Percentiles rank a stretch among this genome's conserved stretches.
These are phyloP conservation scores for Luperina nickerlii DNA, from an alignment of 2,888 invertebrate genomes.

Conservation along the genomic window DNA sequence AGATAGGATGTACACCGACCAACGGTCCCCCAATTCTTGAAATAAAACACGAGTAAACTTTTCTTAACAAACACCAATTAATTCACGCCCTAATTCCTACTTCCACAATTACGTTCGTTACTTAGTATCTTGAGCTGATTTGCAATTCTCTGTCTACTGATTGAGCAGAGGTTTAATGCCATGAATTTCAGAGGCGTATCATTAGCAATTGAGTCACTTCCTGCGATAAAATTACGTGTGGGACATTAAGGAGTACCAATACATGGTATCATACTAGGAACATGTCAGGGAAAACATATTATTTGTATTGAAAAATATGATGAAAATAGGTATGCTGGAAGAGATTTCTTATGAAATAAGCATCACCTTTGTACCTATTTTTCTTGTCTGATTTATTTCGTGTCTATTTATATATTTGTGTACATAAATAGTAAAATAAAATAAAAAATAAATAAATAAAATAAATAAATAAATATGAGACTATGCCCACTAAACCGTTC, in stretches of 20 bases:
- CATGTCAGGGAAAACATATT: too few species aligned
- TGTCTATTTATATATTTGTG: too few species aligned
- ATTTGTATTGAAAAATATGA: neutral
- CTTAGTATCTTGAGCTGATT: neutral
- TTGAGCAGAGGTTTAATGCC: neutral
- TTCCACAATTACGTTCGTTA: neutral
- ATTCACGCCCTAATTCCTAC: neutral
- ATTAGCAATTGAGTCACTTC: slow-evolving; percentile 32
- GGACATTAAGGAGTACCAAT: neutral
- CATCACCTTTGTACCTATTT: too few species aligned
- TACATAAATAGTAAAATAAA: too few species aligned
- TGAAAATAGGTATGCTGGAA: too few species aligned
- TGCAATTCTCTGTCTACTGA: neutral
- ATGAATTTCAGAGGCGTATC: slow-evolving; percentile 24
- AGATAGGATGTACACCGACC: neutral
- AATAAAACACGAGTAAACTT: neutral
- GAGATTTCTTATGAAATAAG: too few species aligned
- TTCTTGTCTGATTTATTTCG: too few species aligned
- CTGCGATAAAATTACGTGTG: slow-evolving; percentile 7
- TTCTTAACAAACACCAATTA: neutral
- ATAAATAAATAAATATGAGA: too few species aligned
- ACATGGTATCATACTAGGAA: neutral
- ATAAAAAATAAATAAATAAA: too few species aligned
- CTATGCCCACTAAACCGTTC: neutral
- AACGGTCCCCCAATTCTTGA: neutral